Evolutionary conservation across 2,113 vertebrate species (phyloP).

Genomic region (Hippocampus zosterae): DNA sequence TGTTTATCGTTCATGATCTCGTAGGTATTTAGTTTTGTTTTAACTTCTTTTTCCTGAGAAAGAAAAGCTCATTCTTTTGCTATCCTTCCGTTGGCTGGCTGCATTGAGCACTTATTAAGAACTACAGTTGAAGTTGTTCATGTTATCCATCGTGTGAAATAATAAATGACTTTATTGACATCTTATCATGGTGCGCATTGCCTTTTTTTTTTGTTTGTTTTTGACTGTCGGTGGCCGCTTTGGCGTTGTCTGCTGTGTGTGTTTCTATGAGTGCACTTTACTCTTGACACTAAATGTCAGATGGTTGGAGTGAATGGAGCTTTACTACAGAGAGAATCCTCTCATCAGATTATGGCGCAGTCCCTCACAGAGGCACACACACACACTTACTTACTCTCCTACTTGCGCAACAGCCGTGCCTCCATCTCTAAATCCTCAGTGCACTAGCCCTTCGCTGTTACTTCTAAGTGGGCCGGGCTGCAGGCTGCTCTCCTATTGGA

Average conservation of each 20-base stretch:
- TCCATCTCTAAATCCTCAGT: conserved; percentile 53
- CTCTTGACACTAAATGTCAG: conserved; percentile 21
- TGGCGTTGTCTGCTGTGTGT: neutral
- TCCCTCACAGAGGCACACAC: conserved; percentile 25
- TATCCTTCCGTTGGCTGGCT: conserved; percentile 93
- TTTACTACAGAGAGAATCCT: conserved; percentile 53
- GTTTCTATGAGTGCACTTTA: conserved; percentile 6
- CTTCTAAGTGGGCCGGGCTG: conserved; percentile 71
- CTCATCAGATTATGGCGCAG: conserved; percentile 48
- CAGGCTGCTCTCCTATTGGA: conserved; percentile 71
- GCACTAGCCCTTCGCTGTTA: conserved; percentile 58
- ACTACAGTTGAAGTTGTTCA: conserved; percentile 97
- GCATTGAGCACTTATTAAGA: conserved; percentile 94
- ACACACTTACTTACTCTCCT: conserved; percentile 20
- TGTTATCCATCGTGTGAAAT: conserved; percentile 99
- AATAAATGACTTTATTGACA: conserved; percentile 84
- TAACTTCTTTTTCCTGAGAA: conserved; percentile 77
- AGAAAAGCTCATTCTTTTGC: conserved; percentile 95
- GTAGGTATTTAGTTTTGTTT: conserved; percentile 83
- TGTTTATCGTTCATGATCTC: conserved; percentile 95
- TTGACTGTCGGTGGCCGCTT: neutral
- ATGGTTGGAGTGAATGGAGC: conserved; percentile 35
- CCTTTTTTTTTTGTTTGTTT: conserved; percentile 17
- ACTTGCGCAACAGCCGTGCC: conserved; percentile 54
- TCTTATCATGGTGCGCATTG: conserved; percentile 42